A percentile compares a stretch with the other conserved stretches of the same genome.
phyloP scores from a whole-genome alignment of 2,113 vertebrate genomes.

The Corvus moneduloides region DNA sequence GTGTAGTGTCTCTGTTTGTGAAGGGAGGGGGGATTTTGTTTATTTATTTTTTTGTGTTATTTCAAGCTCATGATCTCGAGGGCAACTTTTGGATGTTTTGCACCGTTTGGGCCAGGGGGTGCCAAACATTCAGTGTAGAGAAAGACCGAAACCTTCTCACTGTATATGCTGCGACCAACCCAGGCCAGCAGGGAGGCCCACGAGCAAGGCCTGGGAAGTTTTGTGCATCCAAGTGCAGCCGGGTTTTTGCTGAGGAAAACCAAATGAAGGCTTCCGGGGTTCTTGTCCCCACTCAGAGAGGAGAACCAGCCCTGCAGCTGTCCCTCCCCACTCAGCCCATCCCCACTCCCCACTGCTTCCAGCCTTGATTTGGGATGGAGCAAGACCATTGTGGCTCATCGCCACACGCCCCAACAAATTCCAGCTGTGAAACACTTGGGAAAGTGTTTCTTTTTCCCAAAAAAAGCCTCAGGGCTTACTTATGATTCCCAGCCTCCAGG shows the following conservation, averaged over 20 bases:
- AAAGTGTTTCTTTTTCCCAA: neutral
- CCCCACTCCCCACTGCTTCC: neutral
- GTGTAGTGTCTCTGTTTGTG: accelerated
- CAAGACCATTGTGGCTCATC: neutral
- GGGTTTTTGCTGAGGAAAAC: neutral
- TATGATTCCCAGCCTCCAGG: neutral
- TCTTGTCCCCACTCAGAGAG: neutral
- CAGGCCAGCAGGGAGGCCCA: neutral
- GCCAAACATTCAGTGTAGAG: neutral
- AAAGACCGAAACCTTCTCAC: neutral
- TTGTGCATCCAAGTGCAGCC: neutral
- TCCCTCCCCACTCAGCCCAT: neutral
- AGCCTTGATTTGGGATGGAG: neutral
- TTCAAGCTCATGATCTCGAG: neutral
- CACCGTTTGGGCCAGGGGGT: neutral
- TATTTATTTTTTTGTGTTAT: neutral
- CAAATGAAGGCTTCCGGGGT: accelerated
- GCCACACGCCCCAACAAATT: neutral
- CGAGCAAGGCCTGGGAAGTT: neutral
- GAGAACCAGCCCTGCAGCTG: neutral
- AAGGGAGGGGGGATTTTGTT: neutral
- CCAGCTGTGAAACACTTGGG: neutral
- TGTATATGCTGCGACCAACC: neutral
- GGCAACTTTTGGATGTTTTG: neutral
- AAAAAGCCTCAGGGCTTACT: neutral